These are phyloP conservation scores for Sakesphorus luctuosus DNA, from an alignment of 2,113 vertebrate genomes.

Conservation along the genomic window DNA sequence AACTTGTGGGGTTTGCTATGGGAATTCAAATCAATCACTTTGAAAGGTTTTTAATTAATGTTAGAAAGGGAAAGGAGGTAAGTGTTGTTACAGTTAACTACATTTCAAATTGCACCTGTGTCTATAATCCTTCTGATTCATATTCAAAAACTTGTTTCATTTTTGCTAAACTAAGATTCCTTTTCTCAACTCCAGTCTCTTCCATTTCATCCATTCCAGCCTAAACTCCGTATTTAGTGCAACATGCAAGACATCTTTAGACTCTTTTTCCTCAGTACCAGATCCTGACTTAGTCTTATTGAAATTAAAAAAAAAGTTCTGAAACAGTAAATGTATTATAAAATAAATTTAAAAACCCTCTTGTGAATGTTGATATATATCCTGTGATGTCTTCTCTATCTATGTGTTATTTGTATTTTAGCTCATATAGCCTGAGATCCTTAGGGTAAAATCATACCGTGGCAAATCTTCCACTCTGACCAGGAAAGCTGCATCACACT, in stretches of 20 bases:
- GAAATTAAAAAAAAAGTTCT: neutral
- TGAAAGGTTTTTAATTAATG: neutral
- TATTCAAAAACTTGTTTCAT: neutral
- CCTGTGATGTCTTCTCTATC: neutral
- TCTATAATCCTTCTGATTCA: neutral
- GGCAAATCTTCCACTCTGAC: neutral
- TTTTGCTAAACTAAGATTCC: neutral
- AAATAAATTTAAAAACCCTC: fast-evolving
- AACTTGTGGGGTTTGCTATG: neutral
- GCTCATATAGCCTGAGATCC: neutral
- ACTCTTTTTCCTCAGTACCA: neutral
- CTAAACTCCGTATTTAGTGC: neutral
- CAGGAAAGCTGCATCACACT: neutral
- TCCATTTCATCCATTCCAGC: neutral
- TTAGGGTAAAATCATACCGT: neutral
- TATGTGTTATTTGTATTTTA: neutral
- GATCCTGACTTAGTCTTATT: neutral
- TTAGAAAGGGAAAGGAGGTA: neutral
- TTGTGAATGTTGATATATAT: neutral
- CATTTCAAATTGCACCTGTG: neutral
- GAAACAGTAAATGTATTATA: neutral
- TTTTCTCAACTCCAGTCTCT: neutral
- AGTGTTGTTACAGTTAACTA: neutral
- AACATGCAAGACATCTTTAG: neutral
- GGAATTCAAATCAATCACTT: neutral